Conservation (phyloP, 2,888 invertebrate species). For the Oscheius sp. region DNA sequence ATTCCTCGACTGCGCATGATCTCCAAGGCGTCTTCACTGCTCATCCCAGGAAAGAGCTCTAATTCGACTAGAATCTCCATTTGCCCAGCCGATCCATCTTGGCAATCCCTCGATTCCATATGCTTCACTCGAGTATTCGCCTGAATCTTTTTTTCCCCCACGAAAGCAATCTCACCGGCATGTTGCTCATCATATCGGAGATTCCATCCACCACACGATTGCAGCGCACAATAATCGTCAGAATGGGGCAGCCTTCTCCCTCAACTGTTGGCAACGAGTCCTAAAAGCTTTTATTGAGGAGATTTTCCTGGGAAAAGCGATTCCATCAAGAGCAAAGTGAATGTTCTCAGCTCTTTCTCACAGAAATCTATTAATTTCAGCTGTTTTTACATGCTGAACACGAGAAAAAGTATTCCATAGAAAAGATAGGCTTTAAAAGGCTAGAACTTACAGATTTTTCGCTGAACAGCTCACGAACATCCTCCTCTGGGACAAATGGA, state of each 20-base stretch:
- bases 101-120: conserved; percentile 55
- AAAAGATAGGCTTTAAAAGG: too few species aligned
- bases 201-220: conserved; percentile 45
- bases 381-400: too few species aligned
- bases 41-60: conserved; percentile 41
- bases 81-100: conserved; percentile 38
- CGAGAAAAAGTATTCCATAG: too few species aligned
- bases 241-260: conserved; percentile 53
- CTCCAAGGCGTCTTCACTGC: conserved; percentile 55
- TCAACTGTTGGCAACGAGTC: conserved; percentile 48
- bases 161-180: conserved; percentile 52
- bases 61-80: conserved; percentile 56
- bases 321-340: too few species aligned
- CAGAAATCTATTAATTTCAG: too few species aligned
- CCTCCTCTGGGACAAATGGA: conserved; percentile 69
- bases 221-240: conserved; percentile 65
- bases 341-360: too few species aligned
- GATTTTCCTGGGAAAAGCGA: too few species aligned
- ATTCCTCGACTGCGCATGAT: conserved; percentile 57
- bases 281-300: background rate
- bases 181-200: conserved; percentile 53
- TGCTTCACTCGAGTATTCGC: conserved; percentile 49
- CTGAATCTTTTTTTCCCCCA: conserved; percentile 15
- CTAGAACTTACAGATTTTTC: conserved; percentile 5
- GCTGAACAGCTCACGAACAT: conserved; percentile 46